These are phyloP conservation scores for Tetranychus piercei DNA, from an alignment of 2,888 invertebrate genomes.

Conservation along the genomic window DNA sequence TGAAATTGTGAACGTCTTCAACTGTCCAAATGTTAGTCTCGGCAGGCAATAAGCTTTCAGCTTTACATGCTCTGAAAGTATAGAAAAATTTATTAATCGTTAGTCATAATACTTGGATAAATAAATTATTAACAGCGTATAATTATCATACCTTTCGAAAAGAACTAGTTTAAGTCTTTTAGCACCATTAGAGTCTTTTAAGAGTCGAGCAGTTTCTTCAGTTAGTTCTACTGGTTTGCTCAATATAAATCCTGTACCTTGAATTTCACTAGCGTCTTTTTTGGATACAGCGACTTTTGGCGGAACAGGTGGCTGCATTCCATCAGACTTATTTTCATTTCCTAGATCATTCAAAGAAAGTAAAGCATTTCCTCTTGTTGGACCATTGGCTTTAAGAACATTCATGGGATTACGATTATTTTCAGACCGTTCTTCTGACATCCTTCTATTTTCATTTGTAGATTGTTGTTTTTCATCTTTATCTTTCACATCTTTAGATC, in stretches of 20 bases:
- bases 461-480: background rate
- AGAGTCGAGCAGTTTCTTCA: background rate
- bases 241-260: background rate
- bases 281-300: background rate
- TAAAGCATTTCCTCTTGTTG: background rate
- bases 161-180: background rate
- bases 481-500: background rate
- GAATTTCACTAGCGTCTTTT: background rate
- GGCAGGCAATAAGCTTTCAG: background rate
- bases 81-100: too few species aligned
- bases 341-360: background rate
- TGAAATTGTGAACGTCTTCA: conserved; percentile 54
- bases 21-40: conserved; percentile 45
- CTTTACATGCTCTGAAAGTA: background rate
- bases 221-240: background rate
- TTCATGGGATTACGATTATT: background rate
- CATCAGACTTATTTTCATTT: background rate
- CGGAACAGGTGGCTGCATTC: background rate
- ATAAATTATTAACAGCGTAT: background rate
- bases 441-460: background rate
- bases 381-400: background rate
- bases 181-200: conserved; percentile 7
- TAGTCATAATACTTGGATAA: too few species aligned
- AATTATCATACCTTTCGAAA: background rate
- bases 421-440: background rate